Evolutionary conservation across 2,888 invertebrate species (phyloP), one percentile per base, ranked within the genome.

Genomic region (Synanthedon formicaeformis): DNA sequence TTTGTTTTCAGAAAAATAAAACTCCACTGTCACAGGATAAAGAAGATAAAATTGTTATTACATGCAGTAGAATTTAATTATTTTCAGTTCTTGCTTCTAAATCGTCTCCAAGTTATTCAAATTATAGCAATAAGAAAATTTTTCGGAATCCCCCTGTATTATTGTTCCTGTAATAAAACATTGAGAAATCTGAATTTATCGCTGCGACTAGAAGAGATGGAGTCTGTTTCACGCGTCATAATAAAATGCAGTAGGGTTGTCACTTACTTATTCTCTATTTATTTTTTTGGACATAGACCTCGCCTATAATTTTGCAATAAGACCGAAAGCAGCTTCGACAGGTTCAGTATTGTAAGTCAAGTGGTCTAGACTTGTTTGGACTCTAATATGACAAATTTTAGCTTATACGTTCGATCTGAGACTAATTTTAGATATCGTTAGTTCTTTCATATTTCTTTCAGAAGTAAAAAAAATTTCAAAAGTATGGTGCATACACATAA

Each of bases 1-100:
- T 34, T 34, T 34, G 10, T 10, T 34, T 34, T 34, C 6, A 6
- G 1, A 5, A 34, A 34, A 34, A 34, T 34, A 34, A 34, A 34
- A 10, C 34, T 34, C 2, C 2, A 34, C 34, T 34, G 34, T 10
- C 8, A 34, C 10, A 34, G 34, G n/a, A 49, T 16, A n/a, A n/a
- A 52, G 40, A 34, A 48, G 16, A 27, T 23, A 2, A 50, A 34
- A 50, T 14, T 14, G 13, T 10, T 8, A 50, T 52, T 41, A 50
- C 49, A 52, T 52, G 58, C 57, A 60, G 57, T 54, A 59, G 58
- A 60, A 60, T 60, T 60, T 60, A 62, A 62, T 62, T 59, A 60
- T 57, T 57, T 54, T 53, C 54, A 18, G 51, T 56, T 54, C 53
- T 53, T 54, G 55, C 52, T 13, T 57, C 55, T 55, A 58, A 54